A percentile compares a stretch with the other conserved stretches of the same genome.
Conservation (phyloP, 2,113 vertebrate genomes). For the Zosterops japonicus region DNA sequence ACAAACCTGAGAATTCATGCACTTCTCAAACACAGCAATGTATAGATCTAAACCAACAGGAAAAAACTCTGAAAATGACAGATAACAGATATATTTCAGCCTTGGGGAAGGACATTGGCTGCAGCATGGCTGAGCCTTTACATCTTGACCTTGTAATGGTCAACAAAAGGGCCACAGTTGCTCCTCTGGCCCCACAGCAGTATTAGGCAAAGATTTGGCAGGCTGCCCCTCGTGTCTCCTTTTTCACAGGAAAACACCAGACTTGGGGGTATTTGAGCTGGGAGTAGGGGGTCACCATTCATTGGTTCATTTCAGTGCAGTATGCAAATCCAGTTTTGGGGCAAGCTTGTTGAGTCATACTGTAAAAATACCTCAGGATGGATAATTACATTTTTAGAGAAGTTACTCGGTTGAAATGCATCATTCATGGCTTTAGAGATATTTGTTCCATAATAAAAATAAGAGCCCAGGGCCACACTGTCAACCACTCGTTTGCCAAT, state of each 20-base stretch:
- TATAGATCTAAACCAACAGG: not conserved
- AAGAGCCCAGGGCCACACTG: not conserved
- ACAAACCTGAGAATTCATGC: not conserved
- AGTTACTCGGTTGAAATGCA: not conserved
- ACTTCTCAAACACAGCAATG: not conserved
- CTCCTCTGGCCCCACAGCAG: not conserved
- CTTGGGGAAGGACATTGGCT: not conserved
- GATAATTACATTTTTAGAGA: constrained; percentile 1
- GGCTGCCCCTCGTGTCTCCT: not conserved
- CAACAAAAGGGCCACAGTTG: not conserved
- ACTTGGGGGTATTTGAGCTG: not conserved
- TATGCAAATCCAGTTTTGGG: not conserved
- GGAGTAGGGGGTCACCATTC: not conserved
- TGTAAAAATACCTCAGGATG: not conserved
- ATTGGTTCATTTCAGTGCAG: not conserved
- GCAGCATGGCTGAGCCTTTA: not conserved
- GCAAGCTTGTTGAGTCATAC: not conserved
- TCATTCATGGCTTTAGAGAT: not conserved
- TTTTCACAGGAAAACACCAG: not conserved
- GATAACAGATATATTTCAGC: not conserved
- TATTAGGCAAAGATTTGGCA: not conserved
- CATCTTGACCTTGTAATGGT: not conserved
- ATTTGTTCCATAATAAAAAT: not conserved
- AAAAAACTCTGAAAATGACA: not conserved
- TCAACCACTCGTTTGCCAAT: fast-evolving